These are phyloP conservation scores for Drosophila glabriapex DNA, from an alignment of 2,888 invertebrate species.

Conservation along the genomic window DNA sequence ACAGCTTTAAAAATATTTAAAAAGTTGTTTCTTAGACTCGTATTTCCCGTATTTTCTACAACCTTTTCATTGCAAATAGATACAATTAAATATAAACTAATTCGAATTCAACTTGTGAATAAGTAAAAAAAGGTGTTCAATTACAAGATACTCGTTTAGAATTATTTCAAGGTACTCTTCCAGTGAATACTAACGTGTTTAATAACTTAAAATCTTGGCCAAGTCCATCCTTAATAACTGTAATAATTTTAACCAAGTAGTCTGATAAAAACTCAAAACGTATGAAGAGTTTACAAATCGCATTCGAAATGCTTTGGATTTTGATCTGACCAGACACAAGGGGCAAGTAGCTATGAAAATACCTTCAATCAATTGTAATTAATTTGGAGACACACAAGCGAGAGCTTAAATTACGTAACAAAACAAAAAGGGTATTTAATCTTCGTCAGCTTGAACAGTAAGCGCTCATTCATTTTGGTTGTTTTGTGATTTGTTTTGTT, in stretches of 20 bases:
- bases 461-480: slow-evolving; percentile 10
- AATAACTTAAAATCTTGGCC: neutral
- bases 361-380: neutral
- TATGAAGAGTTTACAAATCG: neutral
- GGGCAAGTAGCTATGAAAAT: neutral
- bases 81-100: neutral
- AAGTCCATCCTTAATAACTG: neutral
- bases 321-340: neutral
- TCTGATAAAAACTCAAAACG: neutral
- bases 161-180: neutral
- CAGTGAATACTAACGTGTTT: neutral
- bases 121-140: neutral
- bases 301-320: neutral
- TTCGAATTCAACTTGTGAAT: neutral
- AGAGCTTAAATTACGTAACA: neutral
- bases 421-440: slow-evolving; percentile 16
- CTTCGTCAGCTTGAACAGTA: slow-evolving; percentile 1
- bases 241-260: neutral
- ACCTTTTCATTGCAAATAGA: neutral
- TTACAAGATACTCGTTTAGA: neutral
- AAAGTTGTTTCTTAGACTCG: neutral
- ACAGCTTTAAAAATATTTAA: neutral
- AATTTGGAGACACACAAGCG: neutral
- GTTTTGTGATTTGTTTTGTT: slow-evolving; percentile 22
- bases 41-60: neutral